Evolutionary conservation across 2,888 invertebrate species (phyloP), one percentile per base, ranked within the genome.

Genomic region (Cosmia pyralina): DNA sequence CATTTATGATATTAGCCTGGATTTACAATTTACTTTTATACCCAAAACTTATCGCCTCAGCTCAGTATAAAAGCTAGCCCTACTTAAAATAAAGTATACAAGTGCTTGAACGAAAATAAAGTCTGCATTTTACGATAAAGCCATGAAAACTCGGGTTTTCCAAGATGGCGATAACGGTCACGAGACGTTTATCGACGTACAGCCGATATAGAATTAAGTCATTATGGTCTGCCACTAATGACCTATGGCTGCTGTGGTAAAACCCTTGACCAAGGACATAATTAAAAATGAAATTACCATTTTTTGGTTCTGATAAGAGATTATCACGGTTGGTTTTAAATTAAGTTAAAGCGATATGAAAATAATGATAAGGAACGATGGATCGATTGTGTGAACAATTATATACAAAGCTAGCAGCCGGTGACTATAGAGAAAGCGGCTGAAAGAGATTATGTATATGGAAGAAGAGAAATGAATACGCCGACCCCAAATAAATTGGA

Each of bases 201-300:
- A 22, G 55, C 65, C 65, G 57, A 68, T 82, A 71, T 78, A 53
- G 59, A 71, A 81, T 81, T 81, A 81, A 82, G 82, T 81, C 60
- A 82, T 82, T 81, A 79, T 48, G 64, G 48, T 17, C 13, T 13
- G 44, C 55, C 38, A 34, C 48, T 79, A 82, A 81, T 80, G 77
- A 77, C 73, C 58, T 38, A 58, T 22, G 34, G 22, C 50, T 57
- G 41, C 11, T 34, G 41, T 62, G 19, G 44, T 38, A 11, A 55
- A 58, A 69, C 57, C 77, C 62, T 69, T 55, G 38, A 46, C 52
- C 52, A 62, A 63, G 67, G 62, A 52, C 60, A 41, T 59, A 44
- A 79, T 66, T 79, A 67, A 77, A 78, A 77, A 79, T 60, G 17
- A 11, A 78, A 7, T n/a, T 8, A 34, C 8, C 1, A 34, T 52